Percentiles rank a stretch among this genome's conserved stretches.
Evolutionary conservation across 2,888 invertebrate species (phyloP).

Genomic region (Mythimna pallens): DNA sequence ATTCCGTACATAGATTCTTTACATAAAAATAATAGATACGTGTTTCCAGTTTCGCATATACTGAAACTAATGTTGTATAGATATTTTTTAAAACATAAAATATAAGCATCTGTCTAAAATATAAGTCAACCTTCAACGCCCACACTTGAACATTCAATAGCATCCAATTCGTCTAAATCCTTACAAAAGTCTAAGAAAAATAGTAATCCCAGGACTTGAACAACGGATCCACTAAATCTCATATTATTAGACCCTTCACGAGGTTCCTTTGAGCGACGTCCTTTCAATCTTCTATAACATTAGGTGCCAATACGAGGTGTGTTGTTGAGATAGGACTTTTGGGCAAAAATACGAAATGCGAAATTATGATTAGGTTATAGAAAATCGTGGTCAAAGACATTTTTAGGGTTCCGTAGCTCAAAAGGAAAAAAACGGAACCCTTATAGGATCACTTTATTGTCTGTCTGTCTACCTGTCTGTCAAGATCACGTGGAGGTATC

Average conservation of each 20-base stretch:
- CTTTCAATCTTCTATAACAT: not conserved
- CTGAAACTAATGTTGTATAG: too few species aligned
- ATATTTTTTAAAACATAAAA: not conserved
- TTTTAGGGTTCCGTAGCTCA: too few species aligned
- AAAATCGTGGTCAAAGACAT: not conserved
- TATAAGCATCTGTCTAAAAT: not conserved
- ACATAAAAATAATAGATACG: too few species aligned
- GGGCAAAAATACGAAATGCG: not conserved
- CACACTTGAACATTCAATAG: slow-evolving; percentile 1
- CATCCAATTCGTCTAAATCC: not conserved
- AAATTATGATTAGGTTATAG: not conserved
- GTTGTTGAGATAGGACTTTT: not conserved
- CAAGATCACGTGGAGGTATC: too few species aligned
- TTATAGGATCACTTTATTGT: too few species aligned
- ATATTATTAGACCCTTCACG: not conserved
- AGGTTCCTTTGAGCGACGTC: not conserved
- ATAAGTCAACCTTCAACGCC: not conserved
- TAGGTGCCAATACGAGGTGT: not conserved
- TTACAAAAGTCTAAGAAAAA: slow-evolving; percentile 11
- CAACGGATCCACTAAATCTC: slow-evolving; percentile 21
- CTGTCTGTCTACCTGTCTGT: too few species aligned
- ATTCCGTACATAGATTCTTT: too few species aligned
- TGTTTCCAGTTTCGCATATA: too few species aligned
- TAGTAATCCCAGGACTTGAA: not conserved
- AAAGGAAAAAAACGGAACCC: too few species aligned